These are phyloP conservation scores for Caenorhabditis angaria DNA, from an alignment of 2,888 invertebrate genomes.

Conservation along the genomic window DNA sequence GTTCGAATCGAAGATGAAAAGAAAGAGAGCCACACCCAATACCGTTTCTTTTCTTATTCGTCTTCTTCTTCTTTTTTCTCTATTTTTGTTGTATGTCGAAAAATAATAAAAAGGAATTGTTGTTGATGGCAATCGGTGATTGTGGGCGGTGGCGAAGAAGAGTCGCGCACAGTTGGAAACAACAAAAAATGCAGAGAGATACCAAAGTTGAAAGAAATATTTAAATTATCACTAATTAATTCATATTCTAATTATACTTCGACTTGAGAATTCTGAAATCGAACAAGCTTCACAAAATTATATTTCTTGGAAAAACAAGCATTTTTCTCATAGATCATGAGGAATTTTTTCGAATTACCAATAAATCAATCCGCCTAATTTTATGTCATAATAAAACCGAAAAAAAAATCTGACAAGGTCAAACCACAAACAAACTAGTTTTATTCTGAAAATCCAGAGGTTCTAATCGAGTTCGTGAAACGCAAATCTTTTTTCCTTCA, in stretches of 20 bases:
- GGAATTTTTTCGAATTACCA: background rate
- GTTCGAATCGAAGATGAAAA: background rate
- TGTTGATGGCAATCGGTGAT: conserved; percentile 4
- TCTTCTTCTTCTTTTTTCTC: background rate
- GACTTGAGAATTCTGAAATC: background rate
- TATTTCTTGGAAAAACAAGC: no score
- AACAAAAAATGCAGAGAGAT: background rate
- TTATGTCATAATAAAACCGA: background rate
- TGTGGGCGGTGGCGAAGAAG: background rate
- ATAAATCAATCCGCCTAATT: background rate
- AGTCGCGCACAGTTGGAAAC: background rate
- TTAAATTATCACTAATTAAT: background rate
- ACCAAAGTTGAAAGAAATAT: no score
- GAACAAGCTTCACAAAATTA: background rate
- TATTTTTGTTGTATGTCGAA: background rate
- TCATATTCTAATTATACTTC: no score
- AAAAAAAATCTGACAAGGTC: no score
- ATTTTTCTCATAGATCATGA: background rate
- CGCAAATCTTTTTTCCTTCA: no score
- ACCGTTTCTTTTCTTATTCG: background rate
- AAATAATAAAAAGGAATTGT: background rate
- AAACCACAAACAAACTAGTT: no score
- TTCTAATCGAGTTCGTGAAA: no score
- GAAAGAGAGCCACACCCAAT: conserved; percentile 4
- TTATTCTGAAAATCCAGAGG: no score